Conservation (phyloP, 2,888 invertebrate species). For the Parascotia fuliginaria region DNA sequence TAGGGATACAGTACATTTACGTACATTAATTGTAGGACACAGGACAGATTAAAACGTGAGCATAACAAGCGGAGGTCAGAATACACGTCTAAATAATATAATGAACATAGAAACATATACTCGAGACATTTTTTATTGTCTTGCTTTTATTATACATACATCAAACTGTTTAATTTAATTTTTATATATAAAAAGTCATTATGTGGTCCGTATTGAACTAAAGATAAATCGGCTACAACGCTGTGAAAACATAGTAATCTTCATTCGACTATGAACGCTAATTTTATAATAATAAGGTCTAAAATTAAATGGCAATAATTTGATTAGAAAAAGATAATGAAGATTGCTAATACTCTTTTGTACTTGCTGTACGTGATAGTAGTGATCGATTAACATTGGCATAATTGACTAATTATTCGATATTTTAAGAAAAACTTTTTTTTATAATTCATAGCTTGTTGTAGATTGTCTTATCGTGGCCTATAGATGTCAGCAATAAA, state of each 20-base stretch:
- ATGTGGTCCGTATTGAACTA: background rate
- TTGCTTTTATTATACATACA: background rate
- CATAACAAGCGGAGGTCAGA: too few species aligned
- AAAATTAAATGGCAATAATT: conserved; percentile 7
- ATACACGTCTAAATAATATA: too few species aligned
- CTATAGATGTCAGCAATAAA: conserved; percentile 58
- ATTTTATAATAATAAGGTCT: background rate
- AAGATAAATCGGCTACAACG: background rate
- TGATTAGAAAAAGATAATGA: background rate
- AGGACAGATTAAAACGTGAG: too few species aligned
- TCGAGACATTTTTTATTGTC: too few species aligned
- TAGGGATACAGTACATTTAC: too few species aligned
- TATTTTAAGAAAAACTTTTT: conserved; percentile 15
- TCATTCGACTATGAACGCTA: background rate
- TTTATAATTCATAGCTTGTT: conserved; percentile 32
- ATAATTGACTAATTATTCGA: conserved; percentile 4
- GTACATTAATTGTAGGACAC: too few species aligned
- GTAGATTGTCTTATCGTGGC: conserved; percentile 50
- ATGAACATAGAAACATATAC: too few species aligned
- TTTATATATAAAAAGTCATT: background rate
- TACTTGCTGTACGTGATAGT: background rate
- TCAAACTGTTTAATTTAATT: too few species aligned
- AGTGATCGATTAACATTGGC: background rate
- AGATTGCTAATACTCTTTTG: background rate
- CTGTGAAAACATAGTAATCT: background rate